These are phyloP conservation scores for Lepilemur septentrionalis DNA, from an alignment of 2,797 vertebrate genomes.

Conservation along the genomic window DNA sequence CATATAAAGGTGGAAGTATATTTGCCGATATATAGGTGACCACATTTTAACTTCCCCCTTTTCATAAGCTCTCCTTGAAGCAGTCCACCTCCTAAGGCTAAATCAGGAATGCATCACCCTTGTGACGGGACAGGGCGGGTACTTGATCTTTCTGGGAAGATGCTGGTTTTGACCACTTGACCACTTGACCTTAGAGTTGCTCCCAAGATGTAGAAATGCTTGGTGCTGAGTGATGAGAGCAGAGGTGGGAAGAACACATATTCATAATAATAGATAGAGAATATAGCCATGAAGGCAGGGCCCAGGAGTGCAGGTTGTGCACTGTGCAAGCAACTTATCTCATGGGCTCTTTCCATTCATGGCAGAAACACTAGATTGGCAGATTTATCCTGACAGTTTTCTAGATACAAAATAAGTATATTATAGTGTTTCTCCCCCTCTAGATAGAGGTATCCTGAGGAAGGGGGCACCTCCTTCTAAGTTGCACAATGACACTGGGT, in stretches of 20 bases:
- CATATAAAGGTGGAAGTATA: neutral
- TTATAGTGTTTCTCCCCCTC: neutral
- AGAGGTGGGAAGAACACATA: neutral
- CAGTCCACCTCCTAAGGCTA: neutral
- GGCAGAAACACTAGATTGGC: neutral
- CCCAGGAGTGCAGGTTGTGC: neutral
- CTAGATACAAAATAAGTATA: neutral
- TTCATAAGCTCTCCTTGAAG: neutral
- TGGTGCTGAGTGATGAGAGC: neutral
- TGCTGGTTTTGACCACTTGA: neutral
- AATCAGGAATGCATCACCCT: neutral
- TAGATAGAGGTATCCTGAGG: neutral
- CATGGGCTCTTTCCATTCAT: neutral
- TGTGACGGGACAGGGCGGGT: neutral
- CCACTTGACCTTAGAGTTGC: neutral
- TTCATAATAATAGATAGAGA: fast-evolving
- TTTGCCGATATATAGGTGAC: neutral
- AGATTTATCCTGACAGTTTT: neutral
- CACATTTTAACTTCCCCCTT: neutral
- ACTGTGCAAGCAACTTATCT: neutral
- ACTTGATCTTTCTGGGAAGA: neutral
- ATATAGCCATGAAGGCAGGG: neutral
- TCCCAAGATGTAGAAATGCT: neutral
- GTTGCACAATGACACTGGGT: fast-evolving
- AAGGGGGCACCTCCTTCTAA: neutral